A percentile compares a stretch with the other conserved stretches of the same genome.
These are phyloP conservation scores for Pseudochirops cupreus DNA, from an alignment of 2,797 vertebrate genomes.

Conservation along the genomic window DNA sequence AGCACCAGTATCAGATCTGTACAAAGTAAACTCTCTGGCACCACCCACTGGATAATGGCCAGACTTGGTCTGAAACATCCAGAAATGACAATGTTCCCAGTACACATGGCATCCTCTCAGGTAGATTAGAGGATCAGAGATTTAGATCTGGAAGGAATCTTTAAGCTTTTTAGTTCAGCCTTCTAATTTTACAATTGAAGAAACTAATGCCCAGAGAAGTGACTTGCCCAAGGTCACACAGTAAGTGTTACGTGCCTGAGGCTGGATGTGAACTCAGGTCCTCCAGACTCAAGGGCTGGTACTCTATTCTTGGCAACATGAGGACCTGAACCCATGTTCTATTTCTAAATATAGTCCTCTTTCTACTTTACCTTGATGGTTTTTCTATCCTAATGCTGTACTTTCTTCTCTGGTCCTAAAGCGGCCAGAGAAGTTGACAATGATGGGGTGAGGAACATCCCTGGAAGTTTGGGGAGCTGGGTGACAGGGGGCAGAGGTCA, in stretches of 20 bases:
- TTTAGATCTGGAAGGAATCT: neutral
- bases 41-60: constrained; percentile 54
- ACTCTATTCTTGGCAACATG: neutral
- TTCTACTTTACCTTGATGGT: neutral
- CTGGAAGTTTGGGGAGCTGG: neutral
- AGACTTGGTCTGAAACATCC: neutral
- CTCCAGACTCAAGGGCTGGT: too few species aligned
- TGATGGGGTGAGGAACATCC: neutral
- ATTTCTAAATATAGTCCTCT: neutral
- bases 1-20: neutral
- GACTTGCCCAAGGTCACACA: neutral
- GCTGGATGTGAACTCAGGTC: too few species aligned
- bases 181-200: neutral
- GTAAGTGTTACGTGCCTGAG: neutral
- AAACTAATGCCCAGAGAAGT: neutral
- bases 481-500: neutral
- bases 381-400: neutral
- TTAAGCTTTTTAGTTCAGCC: neutral
- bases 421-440: neutral
- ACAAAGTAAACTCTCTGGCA: constrained; percentile 47
- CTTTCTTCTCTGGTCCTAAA: neutral
- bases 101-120: neutral
- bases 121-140: neutral
- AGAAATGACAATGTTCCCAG: neutral
- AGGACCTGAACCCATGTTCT: neutral